Conservation (phyloP, 53 echinoderm and acorn worm genomes). For the Holothuria scabra region DNA sequence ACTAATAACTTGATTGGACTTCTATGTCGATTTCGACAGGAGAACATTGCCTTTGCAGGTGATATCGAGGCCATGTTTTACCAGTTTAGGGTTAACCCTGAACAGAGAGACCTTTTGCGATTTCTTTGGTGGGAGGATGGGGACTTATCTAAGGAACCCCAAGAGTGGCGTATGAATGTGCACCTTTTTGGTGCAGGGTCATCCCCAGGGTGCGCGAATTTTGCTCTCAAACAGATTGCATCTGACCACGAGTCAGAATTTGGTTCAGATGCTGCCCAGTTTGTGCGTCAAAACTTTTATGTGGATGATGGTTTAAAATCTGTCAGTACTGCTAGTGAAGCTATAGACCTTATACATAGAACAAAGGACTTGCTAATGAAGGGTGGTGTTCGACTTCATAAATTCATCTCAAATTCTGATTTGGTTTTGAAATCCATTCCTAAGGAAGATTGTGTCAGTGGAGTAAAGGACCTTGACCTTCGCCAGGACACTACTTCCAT, state of each 20-base stretch:
- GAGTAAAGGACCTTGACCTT: conserved; percentile 22
- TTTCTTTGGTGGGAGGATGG: conserved; percentile 9
- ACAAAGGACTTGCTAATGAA: conserved; percentile 39
- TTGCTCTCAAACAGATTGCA: conserved; percentile 26
- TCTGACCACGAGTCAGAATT: conserved; percentile 14
- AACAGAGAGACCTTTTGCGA: too few species aligned
- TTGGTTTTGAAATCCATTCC: conserved; percentile 58
- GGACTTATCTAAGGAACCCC: not conserved
- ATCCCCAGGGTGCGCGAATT: not conserved
- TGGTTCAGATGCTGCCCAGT: not conserved
- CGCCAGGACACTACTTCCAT: conserved; percentile 25
- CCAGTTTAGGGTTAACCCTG: too few species aligned
- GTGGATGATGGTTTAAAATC: conserved; percentile 71
- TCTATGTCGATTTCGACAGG: too few species aligned
- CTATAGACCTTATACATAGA: too few species aligned
- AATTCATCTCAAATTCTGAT: conserved; percentile 59
- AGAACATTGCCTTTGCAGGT: too few species aligned
- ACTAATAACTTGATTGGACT: too few species aligned
- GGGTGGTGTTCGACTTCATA: conserved; percentile 67
- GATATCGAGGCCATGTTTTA: too few species aligned
- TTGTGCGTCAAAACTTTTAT: too few species aligned
- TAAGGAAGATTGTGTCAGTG: conserved; percentile 38
- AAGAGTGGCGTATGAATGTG: conserved; percentile 20
- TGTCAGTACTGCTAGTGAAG: conserved; percentile 47
- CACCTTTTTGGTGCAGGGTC: too few species aligned